Percentiles rank a stretch among this genome's conserved stretches.
These are phyloP conservation scores for Brachionus manjavacas DNA, from an alignment of 1,140 invertebrate genomes.

Conservation along the genomic window DNA sequence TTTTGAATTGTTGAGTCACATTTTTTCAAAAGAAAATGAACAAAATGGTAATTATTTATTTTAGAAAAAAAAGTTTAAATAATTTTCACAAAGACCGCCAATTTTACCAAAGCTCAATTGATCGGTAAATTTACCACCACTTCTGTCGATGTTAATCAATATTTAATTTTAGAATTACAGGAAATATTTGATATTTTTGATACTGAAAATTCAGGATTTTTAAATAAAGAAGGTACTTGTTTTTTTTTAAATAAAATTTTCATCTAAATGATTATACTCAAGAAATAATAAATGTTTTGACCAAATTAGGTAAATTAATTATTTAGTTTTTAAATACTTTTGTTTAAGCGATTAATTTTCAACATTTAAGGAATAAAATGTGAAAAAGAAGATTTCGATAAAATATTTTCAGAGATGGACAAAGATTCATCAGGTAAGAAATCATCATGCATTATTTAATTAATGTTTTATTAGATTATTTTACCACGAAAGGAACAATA, in stretches of 20 bases:
- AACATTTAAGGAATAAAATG: not conserved
- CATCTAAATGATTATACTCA: not conserved
- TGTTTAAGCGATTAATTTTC: not conserved
- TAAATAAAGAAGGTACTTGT: slow-evolving; percentile 5
- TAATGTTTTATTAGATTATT: not conserved
- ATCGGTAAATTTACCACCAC: not conserved
- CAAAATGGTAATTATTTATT: not conserved
- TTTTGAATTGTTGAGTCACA: not conserved
- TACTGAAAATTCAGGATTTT: slow-evolving; percentile 18
- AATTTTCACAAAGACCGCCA: not conserved
- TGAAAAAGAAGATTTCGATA: not conserved
- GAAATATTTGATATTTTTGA: slow-evolving; percentile 28
- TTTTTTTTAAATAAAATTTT: not conserved
- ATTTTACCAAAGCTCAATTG: not conserved
- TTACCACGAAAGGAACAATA: not conserved
- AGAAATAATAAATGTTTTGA: not conserved
- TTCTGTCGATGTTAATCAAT: too few relatives aligned
- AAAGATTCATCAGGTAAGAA: slow-evolving; percentile 15
- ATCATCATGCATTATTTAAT: not conserved
- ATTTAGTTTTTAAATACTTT: too few relatives aligned
- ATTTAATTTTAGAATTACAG: not conserved
- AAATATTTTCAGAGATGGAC: slow-evolving; percentile 21
- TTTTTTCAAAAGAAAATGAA: not conserved
- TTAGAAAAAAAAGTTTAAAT: not conserved
- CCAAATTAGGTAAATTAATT: not conserved